Evolutionary conservation across 2,888 invertebrate genomes (phyloP), one percentile per base, ranked within the genome.

Genomic region (Malachius bipustulatus): DNA sequence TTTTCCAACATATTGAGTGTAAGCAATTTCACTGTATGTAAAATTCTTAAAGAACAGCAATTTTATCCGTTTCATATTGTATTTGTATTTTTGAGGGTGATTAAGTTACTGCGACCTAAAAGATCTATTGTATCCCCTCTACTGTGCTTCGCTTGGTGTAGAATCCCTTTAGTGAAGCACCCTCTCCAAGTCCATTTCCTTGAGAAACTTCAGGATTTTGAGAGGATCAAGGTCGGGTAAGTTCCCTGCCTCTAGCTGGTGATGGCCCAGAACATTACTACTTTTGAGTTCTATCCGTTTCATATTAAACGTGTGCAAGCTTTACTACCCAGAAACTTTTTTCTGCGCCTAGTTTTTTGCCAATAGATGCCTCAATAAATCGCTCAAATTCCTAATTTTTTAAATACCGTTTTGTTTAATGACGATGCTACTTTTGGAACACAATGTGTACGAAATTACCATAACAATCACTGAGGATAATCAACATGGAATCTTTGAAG

Each of bases 281-380:
- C n/a, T n/a, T n/a, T n/a, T n/a, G n/a, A n/a, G n/a, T n/a, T n/a
- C n/a, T n/a, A n/a, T n/a, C n/a, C n/a, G n/a, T n/a, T n/a, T n/a
- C n/a, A n/a, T n/a, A n/a, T n/a, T n/a, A n/a, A n/a, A 27, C 8
- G 27, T 27, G 8, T 27, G 27, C 27, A 27, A 27, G 27, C 27
- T 27, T 6, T 27, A 27, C 27, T 27, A 27, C 27, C 27, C 12
- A 27, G 6, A 27, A 12, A 3, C 27, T 6, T 27, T 27, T 27
- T 27, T 27, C 27, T 12, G 3, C 8, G 3, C 27, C 27, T 27
- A 3, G 27, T 27, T 27, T 27, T 27, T 27, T 6, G 3, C 27
- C 3, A 27, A 11, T 27, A 12, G 27, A 4, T 27, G 10, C 27
- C 8, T 6, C 27, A 27, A 11, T 12, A 27, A 27, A 27, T 27